Conservation (phyloP, 30 jellyfish, hydroid and myxozoan genomes). For the Aurelia coerulea region DNA sequence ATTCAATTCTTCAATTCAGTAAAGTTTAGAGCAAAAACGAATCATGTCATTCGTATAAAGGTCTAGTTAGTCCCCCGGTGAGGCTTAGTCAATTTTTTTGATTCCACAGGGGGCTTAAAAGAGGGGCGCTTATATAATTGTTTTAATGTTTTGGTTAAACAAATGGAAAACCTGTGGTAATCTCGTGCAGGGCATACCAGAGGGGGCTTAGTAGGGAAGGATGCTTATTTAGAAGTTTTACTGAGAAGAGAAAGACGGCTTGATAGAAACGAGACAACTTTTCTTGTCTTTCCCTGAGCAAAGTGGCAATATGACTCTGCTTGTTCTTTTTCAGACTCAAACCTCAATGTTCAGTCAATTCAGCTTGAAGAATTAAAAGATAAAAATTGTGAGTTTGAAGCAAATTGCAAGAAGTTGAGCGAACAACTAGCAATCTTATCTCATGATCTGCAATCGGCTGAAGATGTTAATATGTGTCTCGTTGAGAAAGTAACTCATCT, state of each 20-base stretch:
- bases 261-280: neutral
- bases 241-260: neutral
- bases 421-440: constrained; percentile 17
- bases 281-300: constrained; percentile 6
- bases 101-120: too few relatives aligned
- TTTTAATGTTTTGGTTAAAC: too few relatives aligned
- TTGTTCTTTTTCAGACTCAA: neutral
- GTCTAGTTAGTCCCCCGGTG: too few relatives aligned
- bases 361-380: neutral
- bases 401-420: neutral
- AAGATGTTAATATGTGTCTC: constrained; percentile 11
- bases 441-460: constrained; percentile 31
- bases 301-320: neutral
- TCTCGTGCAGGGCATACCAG: too few relatives aligned
- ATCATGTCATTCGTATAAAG: too few relatives aligned
- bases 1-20: too few relatives aligned
- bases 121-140: too few relatives aligned
- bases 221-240: neutral
- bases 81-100: too few relatives aligned
- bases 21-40: too few relatives aligned
- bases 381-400: neutral
- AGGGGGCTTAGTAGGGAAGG: too few relatives aligned
- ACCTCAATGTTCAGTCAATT: neutral
- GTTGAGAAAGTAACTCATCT: neutral
- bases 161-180: too few relatives aligned